Base-by-base conservation (phyloP, 2,888 invertebrate genomes). In the Sphaerophoria rueppellii region DNA sequence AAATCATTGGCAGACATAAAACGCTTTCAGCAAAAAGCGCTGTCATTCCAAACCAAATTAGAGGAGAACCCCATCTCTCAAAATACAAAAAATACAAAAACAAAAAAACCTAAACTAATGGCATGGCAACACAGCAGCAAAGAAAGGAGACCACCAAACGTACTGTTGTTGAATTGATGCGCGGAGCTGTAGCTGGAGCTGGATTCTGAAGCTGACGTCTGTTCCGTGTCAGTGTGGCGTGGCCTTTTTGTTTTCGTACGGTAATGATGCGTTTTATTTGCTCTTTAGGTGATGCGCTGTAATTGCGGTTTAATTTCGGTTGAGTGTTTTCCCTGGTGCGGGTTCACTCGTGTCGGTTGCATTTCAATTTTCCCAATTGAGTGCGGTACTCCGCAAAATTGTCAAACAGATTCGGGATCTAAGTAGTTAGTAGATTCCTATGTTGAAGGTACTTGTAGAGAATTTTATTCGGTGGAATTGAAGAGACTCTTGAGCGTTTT, bases 191-290 rank as follows among this genome's bases (percentile, higher is more conserved):
- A 32, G 9, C 74, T 70, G 52, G 54, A 40, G 24, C 57, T 71
- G 58, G 73, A 63, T 76, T 85, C 81, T 85, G 52, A 60, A 40
- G 24, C 57, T 71, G 58, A 77, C 70, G 81, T 85, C 81, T 85
- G 85, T 77, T 81, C 24, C 58, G n/a, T 77, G 85, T 85, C 81
- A 81, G 63, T 43, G 50, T 7, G 50, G 6, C 14, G 60, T 76
- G 76, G 76, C 73, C 81, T 81, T 81, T 77, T 81, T 77, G 81
- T 85, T 85, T 85, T 81, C 72, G 70, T 81, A 76, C 76, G 85
- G 85, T 85, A 85, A 85, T 85, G 85, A 76, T 63, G 81, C 85
- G 81, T 85, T 85, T 81, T 85, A 85, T 81, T 85, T 85, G 81
- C 85, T 81, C 76, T 85, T 85, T 85, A 81, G 76, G 81, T 85